Conservation (phyloP, 1,140 invertebrate genomes). For the Eumaeus atala region DNA sequence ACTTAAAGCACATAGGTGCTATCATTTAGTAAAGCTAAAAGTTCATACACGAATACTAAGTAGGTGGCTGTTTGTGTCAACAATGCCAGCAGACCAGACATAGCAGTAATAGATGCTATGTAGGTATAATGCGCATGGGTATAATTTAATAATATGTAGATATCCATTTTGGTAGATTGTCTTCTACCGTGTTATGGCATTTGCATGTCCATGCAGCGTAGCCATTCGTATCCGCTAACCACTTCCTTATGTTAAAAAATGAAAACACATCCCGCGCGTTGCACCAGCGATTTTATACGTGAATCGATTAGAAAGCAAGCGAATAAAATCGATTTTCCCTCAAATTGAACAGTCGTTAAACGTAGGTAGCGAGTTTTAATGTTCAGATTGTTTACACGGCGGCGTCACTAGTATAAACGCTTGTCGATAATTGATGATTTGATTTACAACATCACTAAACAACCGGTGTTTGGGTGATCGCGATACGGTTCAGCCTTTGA, state of each 20-base stretch:
- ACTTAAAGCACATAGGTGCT: too few species aligned
- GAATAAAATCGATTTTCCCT: slow-evolving; percentile 74
- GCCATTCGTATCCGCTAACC: slow-evolving; percentile 49
- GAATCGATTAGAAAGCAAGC: slow-evolving; percentile 63
- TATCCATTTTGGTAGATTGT: neutral
- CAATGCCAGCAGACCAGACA: too few species aligned
- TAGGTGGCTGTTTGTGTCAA: too few species aligned
- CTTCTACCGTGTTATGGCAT: slow-evolving; percentile 12
- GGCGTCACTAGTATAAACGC: slow-evolving; percentile 69
- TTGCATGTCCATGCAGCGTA: slow-evolving; percentile 30
- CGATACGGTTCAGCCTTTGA: slow-evolving; percentile 50
- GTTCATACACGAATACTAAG: too few species aligned
- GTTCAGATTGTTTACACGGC: slow-evolving; percentile 68
- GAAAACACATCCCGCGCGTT: slow-evolving; percentile 27
- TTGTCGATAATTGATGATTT: slow-evolving; percentile 74
- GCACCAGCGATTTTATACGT: slow-evolving; percentile 53
- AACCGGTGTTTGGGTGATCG: slow-evolving; percentile 63
- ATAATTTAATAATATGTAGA: neutral
- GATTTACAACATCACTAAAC: slow-evolving; percentile 73
- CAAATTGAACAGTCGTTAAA: slow-evolving; percentile 69
- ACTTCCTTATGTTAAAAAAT: slow-evolving; percentile 59
- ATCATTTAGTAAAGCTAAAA: too few species aligned
- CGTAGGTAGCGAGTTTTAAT: slow-evolving; percentile 63
- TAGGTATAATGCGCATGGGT: too few species aligned
- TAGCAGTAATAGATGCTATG: too few species aligned